Conservation (phyloP, 2,888 invertebrate genomes). For the Coremacera marginata region DNA sequence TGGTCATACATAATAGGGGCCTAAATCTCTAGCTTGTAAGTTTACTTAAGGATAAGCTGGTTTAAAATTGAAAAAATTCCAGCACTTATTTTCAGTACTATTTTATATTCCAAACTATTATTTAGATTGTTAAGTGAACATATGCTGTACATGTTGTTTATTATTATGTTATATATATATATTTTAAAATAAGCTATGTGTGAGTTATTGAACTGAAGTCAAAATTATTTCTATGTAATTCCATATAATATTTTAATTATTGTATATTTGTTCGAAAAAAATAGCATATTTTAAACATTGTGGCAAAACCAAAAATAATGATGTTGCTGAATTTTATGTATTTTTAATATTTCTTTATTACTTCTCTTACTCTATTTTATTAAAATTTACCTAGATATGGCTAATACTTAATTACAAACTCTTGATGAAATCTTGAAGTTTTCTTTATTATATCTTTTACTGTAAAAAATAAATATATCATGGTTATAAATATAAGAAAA, state of each 20-base stretch:
- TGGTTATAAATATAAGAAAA: background rate
- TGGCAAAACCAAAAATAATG: too few relatives aligned
- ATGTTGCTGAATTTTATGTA: background rate
- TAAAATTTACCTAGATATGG: background rate
- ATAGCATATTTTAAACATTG: too few relatives aligned
- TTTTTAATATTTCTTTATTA: background rate
- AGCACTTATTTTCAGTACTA: too few relatives aligned
- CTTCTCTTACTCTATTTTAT: background rate
- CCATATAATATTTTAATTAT: too few relatives aligned
- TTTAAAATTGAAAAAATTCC: slow-evolving; percentile 24
- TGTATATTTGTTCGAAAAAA: too few relatives aligned
- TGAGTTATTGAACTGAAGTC: background rate
- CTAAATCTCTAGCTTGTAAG: too few relatives aligned
- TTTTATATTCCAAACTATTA: too few relatives aligned
- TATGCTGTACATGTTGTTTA: slow-evolving; percentile 18
- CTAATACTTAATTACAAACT: background rate
- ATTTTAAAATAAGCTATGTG: background rate
- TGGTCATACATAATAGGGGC: too few relatives aligned
- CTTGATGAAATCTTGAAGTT: background rate
- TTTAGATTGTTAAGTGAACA: too few relatives aligned
- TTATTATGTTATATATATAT: slow-evolving; percentile 29
- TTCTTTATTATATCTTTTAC: background rate
- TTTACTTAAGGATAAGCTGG: too few relatives aligned
- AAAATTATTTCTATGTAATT: too few relatives aligned
- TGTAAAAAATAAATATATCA: background rate